Evolutionary conservation across 2,113 vertebrate species (phyloP), one percentile per base, ranked within the genome.

Genomic region (Peucedramus taeniatus): DNA sequence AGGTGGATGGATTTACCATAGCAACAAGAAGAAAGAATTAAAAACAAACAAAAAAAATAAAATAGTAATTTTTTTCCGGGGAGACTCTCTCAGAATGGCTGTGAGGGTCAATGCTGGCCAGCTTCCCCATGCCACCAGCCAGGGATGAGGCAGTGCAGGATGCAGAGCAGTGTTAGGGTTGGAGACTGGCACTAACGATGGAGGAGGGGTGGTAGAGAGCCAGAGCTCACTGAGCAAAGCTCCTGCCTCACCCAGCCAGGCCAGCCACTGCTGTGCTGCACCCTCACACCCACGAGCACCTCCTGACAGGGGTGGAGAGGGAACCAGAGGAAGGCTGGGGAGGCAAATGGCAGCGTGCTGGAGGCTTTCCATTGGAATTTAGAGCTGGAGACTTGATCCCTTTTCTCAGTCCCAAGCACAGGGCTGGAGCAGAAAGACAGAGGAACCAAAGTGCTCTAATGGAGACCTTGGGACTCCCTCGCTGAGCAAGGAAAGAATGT

Each of bases 221-320:
- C 63, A 60, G 68, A 86, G 37, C n/a, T 63, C 37, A 0, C 11
- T 47, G 68, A 84, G 35, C 39, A n/a, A 10, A 50, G 7, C 65
- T 56, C 60, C 35, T 37, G 23, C 40, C 59, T 49, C 51, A 1
- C 6, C 35, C 47, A 71, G 47, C n/a, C 35, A 10, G 15, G 28
- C 7, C 1, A 1, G 16, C 31, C 54, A 22, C 3, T 6, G 2
- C 1, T 4, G 1, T 3, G 5, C 35, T 31, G 8, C 2, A 3
- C 75, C 40, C 19, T 44, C n/a, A 15, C 2, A 19, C 24, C n/a
- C 31, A 7, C 1, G 0, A 39, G 44, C 24, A 17, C 10, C 22
- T 31, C 51, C 71, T 8, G 1, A 5, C 11, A 27, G 27, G n/a
- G 21, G 21, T 1, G 3, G 40, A 3, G 3, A 35, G 33, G 0